These are phyloP conservation scores for Hypotaenidia okinawae DNA, from an alignment of 2,797 vertebrate species.

Conservation along the genomic window DNA sequence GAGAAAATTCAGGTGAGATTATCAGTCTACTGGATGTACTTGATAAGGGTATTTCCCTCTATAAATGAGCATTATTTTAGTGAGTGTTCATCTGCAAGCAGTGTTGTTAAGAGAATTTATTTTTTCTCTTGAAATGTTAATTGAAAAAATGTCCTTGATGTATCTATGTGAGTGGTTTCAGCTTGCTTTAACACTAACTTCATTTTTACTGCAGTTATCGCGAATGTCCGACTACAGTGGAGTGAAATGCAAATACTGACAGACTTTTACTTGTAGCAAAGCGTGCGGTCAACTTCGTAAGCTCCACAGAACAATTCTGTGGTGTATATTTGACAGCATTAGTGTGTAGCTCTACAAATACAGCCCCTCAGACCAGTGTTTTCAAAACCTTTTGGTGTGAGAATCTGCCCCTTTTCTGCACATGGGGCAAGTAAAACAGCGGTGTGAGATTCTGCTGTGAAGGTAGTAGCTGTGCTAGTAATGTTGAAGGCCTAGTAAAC, in stretches of 20 bases:
- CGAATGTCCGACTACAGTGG: background rate
- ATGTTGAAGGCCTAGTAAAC: background rate
- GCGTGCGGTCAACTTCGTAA: background rate
- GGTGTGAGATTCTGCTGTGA: background rate
- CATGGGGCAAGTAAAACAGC: fast-evolving
- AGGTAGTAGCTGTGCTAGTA: background rate
- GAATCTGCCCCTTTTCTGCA: background rate
- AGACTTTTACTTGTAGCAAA: background rate
- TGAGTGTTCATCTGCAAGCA: background rate
- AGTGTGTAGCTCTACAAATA: background rate
- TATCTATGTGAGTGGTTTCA: background rate
- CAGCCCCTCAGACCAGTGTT: background rate
- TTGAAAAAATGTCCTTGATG: background rate
- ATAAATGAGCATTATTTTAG: background rate
- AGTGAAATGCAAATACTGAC: background rate
- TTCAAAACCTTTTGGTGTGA: background rate
- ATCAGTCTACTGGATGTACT: background rate
- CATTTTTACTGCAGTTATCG: background rate
- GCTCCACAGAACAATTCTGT: background rate
- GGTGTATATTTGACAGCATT: background rate
- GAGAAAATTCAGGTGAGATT: background rate
- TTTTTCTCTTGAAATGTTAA: background rate
- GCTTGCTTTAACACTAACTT: background rate
- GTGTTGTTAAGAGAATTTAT: background rate
- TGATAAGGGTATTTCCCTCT: background rate